A percentile compares a stretch with the other conserved stretches of the same genome.
phyloP scores from a whole-genome alignment of 2,797 vertebrate species.

The Alfaro cultratus region DNA sequence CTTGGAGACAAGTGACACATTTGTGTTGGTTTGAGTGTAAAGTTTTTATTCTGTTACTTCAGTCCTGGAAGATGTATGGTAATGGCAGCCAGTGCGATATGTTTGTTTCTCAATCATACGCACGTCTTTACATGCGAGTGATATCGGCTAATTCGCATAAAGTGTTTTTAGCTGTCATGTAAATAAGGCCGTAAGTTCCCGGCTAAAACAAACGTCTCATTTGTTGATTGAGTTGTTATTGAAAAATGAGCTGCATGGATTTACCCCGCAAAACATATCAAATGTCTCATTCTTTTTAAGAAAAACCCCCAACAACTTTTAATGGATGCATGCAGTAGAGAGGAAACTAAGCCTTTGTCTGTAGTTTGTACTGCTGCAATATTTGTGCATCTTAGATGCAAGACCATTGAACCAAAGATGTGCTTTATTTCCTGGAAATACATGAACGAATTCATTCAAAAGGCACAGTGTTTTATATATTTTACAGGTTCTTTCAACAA shows the following conservation, averaged over 20 bases:
- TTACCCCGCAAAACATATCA: constrained; percentile 40
- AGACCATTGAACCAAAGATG: constrained; percentile 57
- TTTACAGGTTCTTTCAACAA: neutral
- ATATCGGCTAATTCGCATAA: constrained; percentile 7
- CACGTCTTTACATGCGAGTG: constrained; percentile 22
- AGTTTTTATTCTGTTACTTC: constrained; percentile 33
- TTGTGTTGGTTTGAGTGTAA: constrained; percentile 28
- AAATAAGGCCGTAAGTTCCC: constrained; percentile 2
- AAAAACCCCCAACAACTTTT: neutral
- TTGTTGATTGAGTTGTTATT: constrained; percentile 29
- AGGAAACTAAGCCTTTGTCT: constrained; percentile 7
- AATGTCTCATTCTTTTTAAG: neutral
- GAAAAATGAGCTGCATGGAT: constrained; percentile 31
- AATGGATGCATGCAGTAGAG: constrained; percentile 2
- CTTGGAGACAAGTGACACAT: constrained; percentile 42
- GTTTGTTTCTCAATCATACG: constrained; percentile 11
- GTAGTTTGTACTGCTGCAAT: constrained; percentile 22
- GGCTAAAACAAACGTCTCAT: neutral
- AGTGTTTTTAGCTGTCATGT: neutral
- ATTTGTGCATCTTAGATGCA: constrained; percentile 21
- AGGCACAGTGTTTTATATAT: constrained; percentile 13
- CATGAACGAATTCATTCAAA: constrained; percentile 22
- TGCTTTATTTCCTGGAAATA: constrained; percentile 15
- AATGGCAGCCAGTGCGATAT: constrained; percentile 12
- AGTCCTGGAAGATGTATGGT: constrained; percentile 7